phyloP scores from a whole-genome alignment of 2,113 vertebrate genomes.

The Cervus canadensis region DNA sequence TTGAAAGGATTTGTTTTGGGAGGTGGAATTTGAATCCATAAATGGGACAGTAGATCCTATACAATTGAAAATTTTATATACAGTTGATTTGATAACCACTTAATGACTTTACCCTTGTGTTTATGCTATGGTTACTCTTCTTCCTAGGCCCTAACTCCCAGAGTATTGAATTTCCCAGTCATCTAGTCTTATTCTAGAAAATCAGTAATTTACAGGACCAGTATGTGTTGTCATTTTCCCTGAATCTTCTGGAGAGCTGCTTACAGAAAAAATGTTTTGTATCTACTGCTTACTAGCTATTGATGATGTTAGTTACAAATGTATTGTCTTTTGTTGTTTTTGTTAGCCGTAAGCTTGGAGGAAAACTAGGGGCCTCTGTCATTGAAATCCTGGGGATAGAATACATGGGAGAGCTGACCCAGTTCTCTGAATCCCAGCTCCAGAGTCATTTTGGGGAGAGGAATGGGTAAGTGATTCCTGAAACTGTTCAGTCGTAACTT shows the following conservation, averaged over 20 bases:
- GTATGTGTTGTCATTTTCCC: background rate
- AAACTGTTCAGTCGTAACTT: constrained; percentile 16
- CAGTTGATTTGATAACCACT: constrained; percentile 23
- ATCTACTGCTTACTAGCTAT: background rate
- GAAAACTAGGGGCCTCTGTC: constrained; percentile 92
- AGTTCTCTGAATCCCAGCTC: constrained; percentile 87
- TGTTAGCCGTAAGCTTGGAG: constrained; percentile 91
- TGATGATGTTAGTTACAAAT: constrained; percentile 20
- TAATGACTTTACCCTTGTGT: background rate
- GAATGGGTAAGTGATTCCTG: constrained; percentile 87
- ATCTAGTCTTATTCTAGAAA: background rate
- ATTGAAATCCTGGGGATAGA: constrained; percentile 86
- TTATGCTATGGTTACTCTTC: constrained; percentile 23
- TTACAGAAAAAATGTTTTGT: constrained; percentile 16
- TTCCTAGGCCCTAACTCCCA: background rate
- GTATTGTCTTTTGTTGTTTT: background rate
- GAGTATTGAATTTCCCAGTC: background rate
- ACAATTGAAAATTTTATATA: background rate
- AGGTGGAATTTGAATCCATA: constrained; percentile 30
- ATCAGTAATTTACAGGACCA: background rate
- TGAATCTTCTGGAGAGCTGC: background rate
- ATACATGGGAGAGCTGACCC: constrained; percentile 91
- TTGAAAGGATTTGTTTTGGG: background rate
- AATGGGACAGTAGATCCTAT: background rate
- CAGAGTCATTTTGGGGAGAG: constrained; percentile 93